A percentile compares a stretch with the other conserved stretches of the same genome.
Conservation (phyloP, 2,113 vertebrate species). For the Toxotes jaculatrix region DNA sequence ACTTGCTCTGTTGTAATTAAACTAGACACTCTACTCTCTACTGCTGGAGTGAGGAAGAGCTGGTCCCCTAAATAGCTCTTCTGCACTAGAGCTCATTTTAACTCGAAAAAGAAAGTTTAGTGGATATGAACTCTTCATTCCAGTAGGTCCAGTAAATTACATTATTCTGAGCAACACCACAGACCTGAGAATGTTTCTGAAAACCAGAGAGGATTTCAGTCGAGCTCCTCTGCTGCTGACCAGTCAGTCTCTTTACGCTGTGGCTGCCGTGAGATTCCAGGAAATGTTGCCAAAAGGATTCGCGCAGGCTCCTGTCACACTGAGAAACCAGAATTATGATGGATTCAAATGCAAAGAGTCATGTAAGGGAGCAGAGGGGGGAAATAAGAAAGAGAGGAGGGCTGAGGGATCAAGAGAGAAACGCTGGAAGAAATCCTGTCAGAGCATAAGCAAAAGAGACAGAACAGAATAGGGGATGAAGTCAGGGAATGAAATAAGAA, state of each 20-base stretch:
- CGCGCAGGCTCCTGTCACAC: conserved; percentile 30
- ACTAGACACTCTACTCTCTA: conserved; percentile 24
- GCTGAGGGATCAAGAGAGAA: conserved; percentile 35
- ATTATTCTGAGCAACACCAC: conserved; percentile 5
- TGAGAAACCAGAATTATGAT: conserved; percentile 28
- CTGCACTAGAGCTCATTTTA: background rate
- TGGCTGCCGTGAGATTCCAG: conserved; percentile 28
- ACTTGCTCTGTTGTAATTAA: conserved; percentile 46
- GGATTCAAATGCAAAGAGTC: conserved; percentile 46
- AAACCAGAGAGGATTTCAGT: conserved; percentile 22
- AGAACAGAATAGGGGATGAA: conserved; percentile 12
- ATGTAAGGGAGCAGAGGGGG: background rate
- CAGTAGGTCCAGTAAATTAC: conserved; percentile 23
- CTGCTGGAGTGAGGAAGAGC: conserved; percentile 7
- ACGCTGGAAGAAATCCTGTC: conserved; percentile 25
- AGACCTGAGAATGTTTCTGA: background rate
- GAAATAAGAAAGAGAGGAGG: conserved; percentile 5
- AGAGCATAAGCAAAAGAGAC: conserved; percentile 35
- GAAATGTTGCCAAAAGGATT: conserved; percentile 41
- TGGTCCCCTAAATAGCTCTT: background rate
- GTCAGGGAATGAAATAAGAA: conserved; percentile 23
- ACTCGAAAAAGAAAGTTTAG: conserved; percentile 29
- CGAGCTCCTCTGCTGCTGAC: background rate
- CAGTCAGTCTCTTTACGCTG: conserved; percentile 6
- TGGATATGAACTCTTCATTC: background rate